A percentile compares a stretch with the other conserved stretches of the same genome.
These are phyloP conservation scores for Copidosoma aretas DNA, from an alignment of 2,888 invertebrate genomes.

Conservation along the genomic window DNA sequence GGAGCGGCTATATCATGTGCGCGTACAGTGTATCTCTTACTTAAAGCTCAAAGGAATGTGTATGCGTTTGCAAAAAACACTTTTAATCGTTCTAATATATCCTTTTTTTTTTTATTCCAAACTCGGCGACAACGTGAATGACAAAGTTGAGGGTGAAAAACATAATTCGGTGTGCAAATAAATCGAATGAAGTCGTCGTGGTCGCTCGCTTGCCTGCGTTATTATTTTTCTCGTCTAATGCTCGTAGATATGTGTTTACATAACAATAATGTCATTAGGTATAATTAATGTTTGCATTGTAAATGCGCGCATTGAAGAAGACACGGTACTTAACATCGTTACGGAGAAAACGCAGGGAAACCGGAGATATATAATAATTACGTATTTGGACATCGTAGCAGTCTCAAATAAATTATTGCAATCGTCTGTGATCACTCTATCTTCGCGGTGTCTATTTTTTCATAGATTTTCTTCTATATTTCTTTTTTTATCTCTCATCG, in stretches of 20 bases:
- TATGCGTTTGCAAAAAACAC: not conserved
- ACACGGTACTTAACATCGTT: too few relatives aligned
- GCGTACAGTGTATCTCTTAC: not conserved
- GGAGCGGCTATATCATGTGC: not conserved
- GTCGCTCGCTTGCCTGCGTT: too few relatives aligned
- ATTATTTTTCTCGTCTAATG: too few relatives aligned
- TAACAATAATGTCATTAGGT: too few relatives aligned
- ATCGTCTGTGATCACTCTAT: constrained; percentile 34
- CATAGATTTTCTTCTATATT: not conserved
- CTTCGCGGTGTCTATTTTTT: not conserved
- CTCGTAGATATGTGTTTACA: too few relatives aligned
- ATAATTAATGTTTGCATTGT: not conserved
- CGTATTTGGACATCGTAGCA: constrained; percentile 31
- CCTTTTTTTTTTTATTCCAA: not conserved
- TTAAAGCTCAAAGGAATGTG: not conserved
- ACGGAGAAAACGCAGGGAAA: not conserved
- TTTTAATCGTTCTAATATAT: too few relatives aligned
- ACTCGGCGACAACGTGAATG: not conserved
- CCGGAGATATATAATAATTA: constrained; percentile 8
- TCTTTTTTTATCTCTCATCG: not conserved
- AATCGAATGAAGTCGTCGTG: not conserved
- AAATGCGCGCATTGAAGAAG: not conserved
- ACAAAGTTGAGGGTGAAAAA: too few relatives aligned
- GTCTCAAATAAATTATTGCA: constrained; percentile 42
- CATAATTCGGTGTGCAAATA: too few relatives aligned